A percentile compares a stretch with the other conserved stretches of the same genome.
phyloP scores from a whole-genome alignment of 1,140 invertebrate species.

The Myzus persicae region DNA sequence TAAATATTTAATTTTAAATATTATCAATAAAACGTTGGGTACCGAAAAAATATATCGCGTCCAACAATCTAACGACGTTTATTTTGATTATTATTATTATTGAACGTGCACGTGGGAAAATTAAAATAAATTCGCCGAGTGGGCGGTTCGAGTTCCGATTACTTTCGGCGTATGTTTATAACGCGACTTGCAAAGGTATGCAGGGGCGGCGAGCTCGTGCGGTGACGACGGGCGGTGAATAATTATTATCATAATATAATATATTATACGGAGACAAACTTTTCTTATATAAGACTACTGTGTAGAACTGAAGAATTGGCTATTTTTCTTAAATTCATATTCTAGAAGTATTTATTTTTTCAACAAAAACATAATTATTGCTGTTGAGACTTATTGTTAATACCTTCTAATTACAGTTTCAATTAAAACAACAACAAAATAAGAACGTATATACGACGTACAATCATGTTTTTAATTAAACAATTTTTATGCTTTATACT shows the following conservation, averaged over 20 bases:
- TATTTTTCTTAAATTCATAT: neutral
- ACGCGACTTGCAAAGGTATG: neutral
- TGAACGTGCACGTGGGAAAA: neutral
- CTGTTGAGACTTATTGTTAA: neutral
- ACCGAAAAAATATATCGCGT: neutral
- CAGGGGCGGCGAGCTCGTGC: neutral
- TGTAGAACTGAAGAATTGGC: neutral
- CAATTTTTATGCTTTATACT: neutral
- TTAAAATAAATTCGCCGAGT: neutral
- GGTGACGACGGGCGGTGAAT: neutral
- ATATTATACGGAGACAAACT: neutral
- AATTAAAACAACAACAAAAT: neutral
- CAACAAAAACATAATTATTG: neutral
- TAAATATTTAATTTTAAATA: neutral
- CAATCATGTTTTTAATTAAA: constrained; percentile 3
- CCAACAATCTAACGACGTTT: neutral
- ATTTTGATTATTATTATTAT: neutral
- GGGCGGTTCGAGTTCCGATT: neutral
- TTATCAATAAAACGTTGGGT: neutral
- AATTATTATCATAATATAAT: neutral
- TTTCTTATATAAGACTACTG: neutral
- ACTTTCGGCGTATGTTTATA: neutral
- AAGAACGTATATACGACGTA: neutral
- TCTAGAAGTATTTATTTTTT: neutral
- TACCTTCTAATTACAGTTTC: neutral